A percentile compares a stretch with the other conserved stretches of the same genome.
These are phyloP conservation scores for Ctenopoma kingsleyae DNA, from an alignment of 2,797 vertebrate species.

Conservation along the genomic window DNA sequence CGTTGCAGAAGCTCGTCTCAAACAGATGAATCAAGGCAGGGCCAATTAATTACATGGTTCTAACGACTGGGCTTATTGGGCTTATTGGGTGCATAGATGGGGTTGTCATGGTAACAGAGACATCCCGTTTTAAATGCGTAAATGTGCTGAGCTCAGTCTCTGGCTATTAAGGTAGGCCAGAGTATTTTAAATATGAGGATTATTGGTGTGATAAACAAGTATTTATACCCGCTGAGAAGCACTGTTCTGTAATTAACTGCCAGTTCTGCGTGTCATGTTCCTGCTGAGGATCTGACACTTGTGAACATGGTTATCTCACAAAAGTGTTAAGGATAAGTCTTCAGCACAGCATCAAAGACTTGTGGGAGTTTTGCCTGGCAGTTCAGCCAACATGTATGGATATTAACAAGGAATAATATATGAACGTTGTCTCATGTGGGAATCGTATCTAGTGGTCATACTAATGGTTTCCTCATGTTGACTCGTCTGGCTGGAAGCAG, in stretches of 20 bases:
- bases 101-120: conserved; percentile 77
- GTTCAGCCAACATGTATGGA: conserved; percentile 33
- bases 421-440: conserved; percentile 52
- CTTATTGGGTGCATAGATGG: conserved; percentile 64
- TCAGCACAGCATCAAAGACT: conserved; percentile 60
- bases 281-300: conserved; percentile 65
- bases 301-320: conserved; percentile 67
- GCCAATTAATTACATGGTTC: conserved; percentile 82
- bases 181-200: conserved; percentile 71
- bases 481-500: conserved; percentile 51
- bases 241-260: conserved; percentile 66
- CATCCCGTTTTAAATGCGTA: conserved; percentile 60
- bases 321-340: conserved; percentile 50
- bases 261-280: conserved; percentile 44
- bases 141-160: conserved; percentile 51
- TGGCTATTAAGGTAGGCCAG: conserved; percentile 53
- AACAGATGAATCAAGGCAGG: conserved; percentile 73
- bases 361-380: conserved; percentile 10
- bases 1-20: conserved; percentile 45
- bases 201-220: conserved; percentile 71
- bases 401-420: conserved; percentile 52
- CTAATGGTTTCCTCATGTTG: conserved; percentile 61
- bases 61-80: conserved; percentile 79
- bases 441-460: conserved; percentile 52
- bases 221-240: conserved; percentile 60